Base-by-base conservation (phyloP, 2,113 vertebrate genomes). In the Panurus biarmicus region DNA sequence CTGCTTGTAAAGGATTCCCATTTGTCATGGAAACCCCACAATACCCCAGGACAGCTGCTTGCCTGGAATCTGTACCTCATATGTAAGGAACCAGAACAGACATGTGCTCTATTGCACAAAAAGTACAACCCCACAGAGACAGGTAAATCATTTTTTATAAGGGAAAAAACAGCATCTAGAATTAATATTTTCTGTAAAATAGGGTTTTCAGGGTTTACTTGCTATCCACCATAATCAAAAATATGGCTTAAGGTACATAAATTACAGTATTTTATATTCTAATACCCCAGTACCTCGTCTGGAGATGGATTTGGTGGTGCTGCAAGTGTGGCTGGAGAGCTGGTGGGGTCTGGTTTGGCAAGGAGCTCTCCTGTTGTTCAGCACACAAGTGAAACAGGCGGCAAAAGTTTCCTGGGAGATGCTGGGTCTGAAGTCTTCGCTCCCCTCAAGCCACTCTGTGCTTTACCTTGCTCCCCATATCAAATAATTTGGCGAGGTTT, bases 61-160 rank as follows among this genome's bases (percentile, higher is more conserved):
- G 80, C 69, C 94, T 85, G 77, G 48, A 36, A 53, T 91, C 50
- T 94, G 50, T 75, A 66, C 17, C 61, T 92, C 77, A 25, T 62
- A 48, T 35, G 17, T 48, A 42, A 79, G 81, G 71, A 87, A 79
- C 42, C 70, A 92, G 89, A 94, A 82, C 54, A 89, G 77, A 78
- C 54, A 3, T 29, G 42, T 38, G 65, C 56, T 75, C 28, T n/a
- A 29, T 61, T 89, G 69, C 72, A 87, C 65, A 86, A 75, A 78
- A 76, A 45, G 35, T 60, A 53, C 44, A 78, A 65, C 58, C 22
- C 70, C 85, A 36, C 18, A 65, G 86, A 79, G 66, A 61, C 50
- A 82, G 62, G 66, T 91, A 91, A 94, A 87, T 92, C 70, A 73
- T 85, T n/a, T 69, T 87, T 90, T 91, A 56, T 47, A 73, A 58